Base-by-base conservation (phyloP, 2,113 vertebrate species). In the Lophotis ruficrista region DNA sequence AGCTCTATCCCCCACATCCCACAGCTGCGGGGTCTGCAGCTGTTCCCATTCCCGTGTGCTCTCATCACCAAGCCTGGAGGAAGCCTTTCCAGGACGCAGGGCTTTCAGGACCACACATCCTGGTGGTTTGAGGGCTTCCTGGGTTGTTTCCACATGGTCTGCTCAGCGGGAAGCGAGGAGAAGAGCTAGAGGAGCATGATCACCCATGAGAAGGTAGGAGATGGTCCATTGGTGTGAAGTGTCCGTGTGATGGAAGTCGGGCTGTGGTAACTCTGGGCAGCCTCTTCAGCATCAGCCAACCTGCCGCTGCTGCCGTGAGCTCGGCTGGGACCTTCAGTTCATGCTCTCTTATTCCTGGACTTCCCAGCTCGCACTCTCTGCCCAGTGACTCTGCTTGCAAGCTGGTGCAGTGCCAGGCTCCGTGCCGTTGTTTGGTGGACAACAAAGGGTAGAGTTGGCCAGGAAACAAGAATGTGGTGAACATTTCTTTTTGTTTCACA, bases 381-480 rank as follows among this genome's bases (percentile, higher is more conserved):
- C 73, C 45, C 72, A 38, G 78, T 2, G 14, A 33, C 54, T 89
- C 73, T 20, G 0, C 31, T 38, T 83, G 61, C 51, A 68, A 19
- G 38, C 82, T 96, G 92, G 57, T 43, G 66, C 20, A 5, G 71
- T 70, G 89, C 90, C 94, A 94, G 88, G 71, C 37, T 81, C 60
- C 2, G 1, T 61, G 45, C 78, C 5, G 1, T 27, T 37, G 41
- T 66, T 77, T 87, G 80, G 37, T 90, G 86, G 80, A 62, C 81
- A 89, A 92, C 51, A 95, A 96, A 93, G 47, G 76, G 54, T 50
- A 92, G 86, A 70, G 58, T 12, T 95, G 93, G 91, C 91, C 43
- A n/a, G 43, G 83, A 89, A 89, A 83, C 91, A 95, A 92, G 68
- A 96, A 96, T 83, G 71, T 6, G 1, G 14, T 17, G 17, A 54